phyloP scores from a whole-genome alignment of 1,140 invertebrate genomes.

The Eumeta japonica region DNA sequence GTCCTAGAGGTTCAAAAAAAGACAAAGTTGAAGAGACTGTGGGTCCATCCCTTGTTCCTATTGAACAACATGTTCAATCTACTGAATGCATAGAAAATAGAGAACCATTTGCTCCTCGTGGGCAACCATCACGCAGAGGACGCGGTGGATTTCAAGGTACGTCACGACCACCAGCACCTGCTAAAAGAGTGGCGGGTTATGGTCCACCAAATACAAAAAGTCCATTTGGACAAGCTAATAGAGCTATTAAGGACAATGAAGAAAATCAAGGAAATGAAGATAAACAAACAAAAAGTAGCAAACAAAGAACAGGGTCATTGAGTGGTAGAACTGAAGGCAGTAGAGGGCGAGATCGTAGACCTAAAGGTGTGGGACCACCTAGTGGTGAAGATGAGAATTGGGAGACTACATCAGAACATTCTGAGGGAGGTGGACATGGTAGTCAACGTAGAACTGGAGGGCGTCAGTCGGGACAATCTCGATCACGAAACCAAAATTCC shows the following conservation, averaged over 20 bases:
- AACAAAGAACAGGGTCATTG: constrained; percentile 69
- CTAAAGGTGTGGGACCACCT: constrained; percentile 59
- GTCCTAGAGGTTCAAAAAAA: constrained; percentile 40
- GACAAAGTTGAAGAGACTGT: constrained; percentile 32
- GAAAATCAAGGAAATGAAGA: constrained; percentile 49
- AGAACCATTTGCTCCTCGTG: constrained; percentile 72
- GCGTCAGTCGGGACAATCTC: constrained; percentile 33
- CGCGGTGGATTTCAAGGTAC: constrained; percentile 65
- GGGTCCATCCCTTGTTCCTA: constrained; percentile 4
- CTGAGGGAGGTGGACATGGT: constrained; percentile 57
- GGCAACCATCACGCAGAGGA: constrained; percentile 78
- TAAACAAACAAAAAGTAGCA: constrained; percentile 59
- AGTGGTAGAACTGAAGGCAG: constrained; percentile 62
- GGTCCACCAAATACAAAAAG: constrained; percentile 75
- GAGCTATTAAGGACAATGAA: constrained; percentile 48
- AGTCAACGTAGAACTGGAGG: constrained; percentile 50
- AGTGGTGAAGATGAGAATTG: constrained; percentile 65
- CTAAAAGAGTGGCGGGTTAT: constrained; percentile 68
- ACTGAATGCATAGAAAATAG: constrained; percentile 38
- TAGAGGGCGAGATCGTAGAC: constrained; percentile 60
- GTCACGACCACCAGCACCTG: constrained; percentile 45
- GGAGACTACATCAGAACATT: constrained; percentile 70
- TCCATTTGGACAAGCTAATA: constrained; percentile 66
- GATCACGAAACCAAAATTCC: constrained; percentile 31
- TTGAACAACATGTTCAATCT: constrained; percentile 16